A percentile compares a stretch with the other conserved stretches of the same genome.
phyloP scores from a whole-genome alignment of 2,113 vertebrate species.

The Poeciliopsis occidentalis region DNA sequence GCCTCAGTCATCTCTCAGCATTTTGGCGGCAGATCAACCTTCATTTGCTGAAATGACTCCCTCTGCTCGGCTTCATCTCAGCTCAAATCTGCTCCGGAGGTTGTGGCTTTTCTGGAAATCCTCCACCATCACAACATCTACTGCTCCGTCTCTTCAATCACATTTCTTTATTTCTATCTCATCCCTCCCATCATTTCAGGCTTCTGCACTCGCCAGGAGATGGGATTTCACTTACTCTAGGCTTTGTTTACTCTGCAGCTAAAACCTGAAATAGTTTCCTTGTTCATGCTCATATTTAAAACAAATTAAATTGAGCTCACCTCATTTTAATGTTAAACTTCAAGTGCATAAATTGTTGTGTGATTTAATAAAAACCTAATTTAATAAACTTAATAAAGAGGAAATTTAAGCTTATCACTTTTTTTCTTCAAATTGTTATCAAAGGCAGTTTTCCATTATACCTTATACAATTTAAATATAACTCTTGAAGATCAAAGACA shows the following conservation, averaged over 20 bases:
- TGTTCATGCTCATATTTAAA: neutral
- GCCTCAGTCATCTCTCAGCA: conserved; percentile 27
- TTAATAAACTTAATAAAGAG: neutral
- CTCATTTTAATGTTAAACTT: neutral
- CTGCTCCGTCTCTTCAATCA: conserved; percentile 20
- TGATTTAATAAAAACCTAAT: neutral
- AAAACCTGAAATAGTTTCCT: neutral
- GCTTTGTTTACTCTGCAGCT: neutral
- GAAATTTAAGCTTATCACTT: too few species aligned
- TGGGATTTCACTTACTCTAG: neutral
- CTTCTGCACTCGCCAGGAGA: neutral
- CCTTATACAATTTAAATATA: too few species aligned
- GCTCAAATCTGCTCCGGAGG: conserved; percentile 41
- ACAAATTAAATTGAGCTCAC: neutral
- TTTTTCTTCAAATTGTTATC: too few species aligned
- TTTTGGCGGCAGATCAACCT: conserved; percentile 44
- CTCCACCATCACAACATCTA: conserved; percentile 46
- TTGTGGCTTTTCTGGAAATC: conserved; percentile 58
- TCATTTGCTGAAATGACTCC: conserved; percentile 12
- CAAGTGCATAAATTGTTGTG: neutral
- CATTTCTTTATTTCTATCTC: neutral
- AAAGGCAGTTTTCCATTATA: too few species aligned
- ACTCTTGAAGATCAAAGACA: too few species aligned
- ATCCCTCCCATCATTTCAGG: neutral
- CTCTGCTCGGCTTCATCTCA: conserved; percentile 13